These are phyloP conservation scores for Mirza zaza DNA, from an alignment of 2,113 vertebrate species.

Conservation along the genomic window DNA sequence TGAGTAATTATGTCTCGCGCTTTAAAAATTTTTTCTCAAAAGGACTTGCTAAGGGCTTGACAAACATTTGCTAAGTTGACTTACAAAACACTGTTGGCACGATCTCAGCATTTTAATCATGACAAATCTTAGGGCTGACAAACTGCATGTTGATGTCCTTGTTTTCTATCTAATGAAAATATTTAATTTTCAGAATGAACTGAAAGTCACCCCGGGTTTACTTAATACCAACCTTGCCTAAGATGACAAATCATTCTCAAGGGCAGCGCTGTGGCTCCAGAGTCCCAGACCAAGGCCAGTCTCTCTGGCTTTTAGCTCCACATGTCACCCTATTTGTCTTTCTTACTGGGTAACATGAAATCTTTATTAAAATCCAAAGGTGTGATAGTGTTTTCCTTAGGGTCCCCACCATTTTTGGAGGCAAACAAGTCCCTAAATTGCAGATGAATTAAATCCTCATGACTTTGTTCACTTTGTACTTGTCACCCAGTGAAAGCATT, in stretches of 20 bases:
- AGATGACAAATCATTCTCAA: slow-evolving; percentile 55
- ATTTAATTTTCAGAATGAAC: slow-evolving; percentile 79
- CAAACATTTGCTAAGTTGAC: slow-evolving; percentile 48
- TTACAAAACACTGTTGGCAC: slow-evolving; percentile 51
- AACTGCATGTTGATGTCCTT: slow-evolving; percentile 61
- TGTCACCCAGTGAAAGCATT: not conserved
- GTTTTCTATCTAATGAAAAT: slow-evolving; percentile 77
- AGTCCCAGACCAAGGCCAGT: slow-evolving; percentile 15
- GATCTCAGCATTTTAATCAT: slow-evolving; percentile 54
- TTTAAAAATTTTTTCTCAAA: slow-evolving; percentile 6
- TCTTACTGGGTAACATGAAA: not conserved
- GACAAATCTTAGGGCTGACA: slow-evolving; percentile 47
- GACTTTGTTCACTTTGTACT: not conserved
- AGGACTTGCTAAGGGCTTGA: slow-evolving; percentile 35
- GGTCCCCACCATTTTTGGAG: not conserved
- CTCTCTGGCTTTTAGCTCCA: not conserved
- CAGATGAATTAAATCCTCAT: slow-evolving; percentile 35
- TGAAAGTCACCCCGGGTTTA: slow-evolving; percentile 65
- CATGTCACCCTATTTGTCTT: slow-evolving; percentile 12
- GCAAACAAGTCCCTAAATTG: not conserved
- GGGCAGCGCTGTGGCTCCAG: not conserved
- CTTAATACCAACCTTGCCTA: slow-evolving; percentile 54
- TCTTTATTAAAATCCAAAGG: slow-evolving; percentile 55
- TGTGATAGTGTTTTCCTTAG: slow-evolving; percentile 4
- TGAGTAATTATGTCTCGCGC: not conserved